Evolutionary conservation across 2,113 vertebrate genomes (phyloP), one percentile per base, ranked within the genome.

Genomic region (Podilymbus podiceps): DNA sequence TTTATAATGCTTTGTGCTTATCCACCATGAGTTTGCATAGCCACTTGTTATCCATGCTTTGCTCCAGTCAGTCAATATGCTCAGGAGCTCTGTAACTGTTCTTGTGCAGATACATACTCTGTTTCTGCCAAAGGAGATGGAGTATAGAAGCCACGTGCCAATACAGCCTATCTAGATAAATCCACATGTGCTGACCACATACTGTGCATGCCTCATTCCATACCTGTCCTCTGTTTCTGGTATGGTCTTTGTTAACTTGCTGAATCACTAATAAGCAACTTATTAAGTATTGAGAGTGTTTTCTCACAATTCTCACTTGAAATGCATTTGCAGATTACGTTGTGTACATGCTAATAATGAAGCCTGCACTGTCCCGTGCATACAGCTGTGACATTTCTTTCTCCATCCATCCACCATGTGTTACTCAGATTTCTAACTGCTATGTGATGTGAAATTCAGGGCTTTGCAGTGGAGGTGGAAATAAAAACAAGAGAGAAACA

Each of bases 341-440:
- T 55, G 38, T 50, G 19, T 77, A 46, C 12, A 8, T 62, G n/a
- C 30, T 82, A 77, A 35, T 79, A 91, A 88, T 50, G 62, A 89
- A 79, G 6, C 28, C 60, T 85, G 4, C 25, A 18, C 24, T 80
- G 24, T 74, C 52, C 67, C 62, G 3, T 78, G 64, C 35, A 38
- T 49, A 68, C 40, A 74, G 6, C 59, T 63, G 30, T 83, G 79
- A 49, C 28, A n/a, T 62, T 66, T 80, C 20, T 53, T 74, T 90
- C 58, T 64, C 20, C 85, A 27, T 95, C 52, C 20, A 33, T 60
- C 68, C 69, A 72, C 52, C n/a, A 83, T 59, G 31, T 92, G 46
- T 89, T 95, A 64, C 44, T 88, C 44, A 56, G 60, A 40, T 77
- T 93, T 80, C 62, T 72, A 31, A 38, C 80, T 79, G 67, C 67